Evolutionary conservation across 2,888 invertebrate species (phyloP), one percentile per base, ranked within the genome.

Genomic region (Aporophyla lueneburgensis): DNA sequence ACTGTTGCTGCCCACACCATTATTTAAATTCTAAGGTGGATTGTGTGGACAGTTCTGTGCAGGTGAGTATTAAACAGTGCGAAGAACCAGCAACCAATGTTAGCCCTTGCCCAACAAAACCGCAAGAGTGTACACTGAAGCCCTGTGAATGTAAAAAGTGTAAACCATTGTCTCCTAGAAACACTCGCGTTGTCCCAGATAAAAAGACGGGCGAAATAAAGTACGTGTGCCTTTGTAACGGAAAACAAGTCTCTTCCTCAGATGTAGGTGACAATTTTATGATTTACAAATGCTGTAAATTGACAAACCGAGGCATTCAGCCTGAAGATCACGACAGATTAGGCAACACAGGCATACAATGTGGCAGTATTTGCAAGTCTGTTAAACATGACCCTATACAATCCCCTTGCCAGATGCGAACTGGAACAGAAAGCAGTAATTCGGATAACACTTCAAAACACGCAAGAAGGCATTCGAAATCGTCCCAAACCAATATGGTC

Each of bases 401-500:
- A 70, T 69, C 83, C 2, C 79, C 86, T 59, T 80, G 82, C 21
- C 84, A 74, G 65, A 51, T 62, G 54, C 63, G 76, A 24, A 74
- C 63, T 66, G 71, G 51, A 33, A 76, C 83, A 16, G 72, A 80
- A 46, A 85, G 79, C 54, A 81, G 76, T 27, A 86, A 84, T 76
- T 86, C 86, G 19, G 86, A 86, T 21, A 80, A 84, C 56, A 79
- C 74, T 54, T 77, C 87, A 54, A 84, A 86, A 78, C 62, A 58
- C 58, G 81, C 76, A 16, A 87, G 83, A 84, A 91, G 84, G 61
- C 80, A 85, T 75, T 92, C 94, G 3, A 94, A 94, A 83, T 94
- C 94, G 2, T 96, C 96, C 53, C 95, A 96, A 90, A 95, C 95
- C 9, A 92, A 93, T 80, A 87, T 95, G 80, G 84, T 91, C 5